Percentiles rank a stretch among this genome's conserved stretches.
These are phyloP conservation scores for Drosophila anomelani DNA, from an alignment of 2,888 invertebrate species.

Conservation along the genomic window DNA sequence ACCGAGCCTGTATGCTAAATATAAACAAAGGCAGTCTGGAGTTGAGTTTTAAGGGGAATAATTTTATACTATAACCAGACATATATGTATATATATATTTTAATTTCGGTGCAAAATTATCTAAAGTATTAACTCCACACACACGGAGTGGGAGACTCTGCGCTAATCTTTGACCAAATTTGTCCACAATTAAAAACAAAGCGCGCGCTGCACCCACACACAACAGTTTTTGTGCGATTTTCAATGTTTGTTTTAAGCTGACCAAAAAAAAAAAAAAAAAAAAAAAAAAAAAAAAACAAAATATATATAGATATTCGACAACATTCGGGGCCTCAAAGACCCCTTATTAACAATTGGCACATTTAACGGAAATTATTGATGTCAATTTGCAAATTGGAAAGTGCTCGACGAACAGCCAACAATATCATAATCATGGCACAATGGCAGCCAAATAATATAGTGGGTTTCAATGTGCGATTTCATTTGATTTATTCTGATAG, in stretches of 20 bases:
- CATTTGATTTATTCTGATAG: constrained; percentile 20
- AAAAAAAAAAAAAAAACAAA: constrained; percentile 63
- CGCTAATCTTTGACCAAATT: constrained; percentile 69
- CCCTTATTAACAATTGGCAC: constrained; percentile 70
- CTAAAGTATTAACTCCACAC: too few relatives aligned
- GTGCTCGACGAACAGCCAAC: constrained; percentile 26
- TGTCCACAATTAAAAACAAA: constrained; percentile 75
- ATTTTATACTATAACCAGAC: not conserved
- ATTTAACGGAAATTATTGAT: constrained; percentile 78
- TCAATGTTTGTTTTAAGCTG: constrained; percentile 50
- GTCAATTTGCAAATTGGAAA: constrained; percentile 56
- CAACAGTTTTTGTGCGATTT: constrained; percentile 45
- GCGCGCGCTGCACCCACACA: constrained; percentile 61
- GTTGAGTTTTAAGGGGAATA: constrained; percentile 14
- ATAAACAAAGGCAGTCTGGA: constrained; percentile 23
- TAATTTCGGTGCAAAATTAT: constrained; percentile 5
- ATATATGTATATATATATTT: not conserved
- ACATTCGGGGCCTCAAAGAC: constrained; percentile 55
- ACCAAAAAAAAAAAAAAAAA: constrained; percentile 75
- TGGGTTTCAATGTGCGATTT: constrained; percentile 25
- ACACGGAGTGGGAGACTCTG: constrained; percentile 4
- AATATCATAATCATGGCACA: constrained; percentile 35
- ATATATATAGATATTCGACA: constrained; percentile 14
- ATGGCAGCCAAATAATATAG: constrained; percentile 14
- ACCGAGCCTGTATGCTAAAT: constrained; percentile 7